A percentile compares a stretch with the other conserved stretches of the same genome.
Evolutionary conservation across 2,888 invertebrate genomes (phyloP).

Genomic region (Trachelus stipa): DNA sequence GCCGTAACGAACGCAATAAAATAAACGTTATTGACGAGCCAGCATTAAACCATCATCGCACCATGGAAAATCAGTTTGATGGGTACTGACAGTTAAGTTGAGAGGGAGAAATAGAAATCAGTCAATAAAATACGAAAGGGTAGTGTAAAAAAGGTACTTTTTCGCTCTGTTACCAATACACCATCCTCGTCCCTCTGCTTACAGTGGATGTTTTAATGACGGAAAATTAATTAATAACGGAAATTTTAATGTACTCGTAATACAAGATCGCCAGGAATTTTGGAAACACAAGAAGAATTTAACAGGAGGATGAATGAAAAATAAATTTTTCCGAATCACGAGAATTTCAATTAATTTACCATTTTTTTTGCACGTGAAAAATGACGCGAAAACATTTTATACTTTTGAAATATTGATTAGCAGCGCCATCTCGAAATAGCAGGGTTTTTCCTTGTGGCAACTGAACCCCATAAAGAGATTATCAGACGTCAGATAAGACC

Average conservation of each 20-base stretch:
- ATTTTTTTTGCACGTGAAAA: background rate
- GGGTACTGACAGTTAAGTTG: background rate
- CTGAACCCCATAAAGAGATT: background rate
- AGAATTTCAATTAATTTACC: background rate
- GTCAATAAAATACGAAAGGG: background rate
- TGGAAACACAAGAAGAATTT: too few species aligned
- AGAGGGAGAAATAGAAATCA: background rate
- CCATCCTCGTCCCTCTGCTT: background rate
- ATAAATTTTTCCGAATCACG: background rate
- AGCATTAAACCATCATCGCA: background rate
- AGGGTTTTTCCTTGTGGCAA: background rate
- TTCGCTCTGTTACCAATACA: background rate
- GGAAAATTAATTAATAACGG: too few species aligned
- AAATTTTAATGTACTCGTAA: background rate
- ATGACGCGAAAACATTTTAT: background rate
- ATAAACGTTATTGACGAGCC: constrained; percentile 5
- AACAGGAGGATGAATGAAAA: too few species aligned
- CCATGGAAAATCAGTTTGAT: background rate
- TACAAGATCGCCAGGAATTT: too few species aligned
- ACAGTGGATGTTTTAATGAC: background rate
- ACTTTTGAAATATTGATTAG: background rate
- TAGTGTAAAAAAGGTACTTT: background rate
- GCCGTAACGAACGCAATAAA: background rate
- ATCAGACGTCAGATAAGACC: background rate
- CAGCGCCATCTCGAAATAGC: background rate